These are phyloP conservation scores for Acipenser ruthenus DNA, from an alignment of 2,797 vertebrate genomes.

Conservation along the genomic window DNA sequence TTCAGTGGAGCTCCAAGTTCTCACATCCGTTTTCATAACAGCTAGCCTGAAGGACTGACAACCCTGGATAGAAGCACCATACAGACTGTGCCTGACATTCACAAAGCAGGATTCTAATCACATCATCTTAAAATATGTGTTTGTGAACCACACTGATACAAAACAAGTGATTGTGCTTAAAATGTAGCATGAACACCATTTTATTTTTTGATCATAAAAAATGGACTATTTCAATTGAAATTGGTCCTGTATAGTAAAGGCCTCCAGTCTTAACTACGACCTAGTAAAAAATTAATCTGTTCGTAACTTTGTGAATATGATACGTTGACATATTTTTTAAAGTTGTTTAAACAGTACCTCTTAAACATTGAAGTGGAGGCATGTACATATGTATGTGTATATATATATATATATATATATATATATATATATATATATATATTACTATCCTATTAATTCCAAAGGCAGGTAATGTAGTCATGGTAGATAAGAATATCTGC, in stretches of 20 bases:
- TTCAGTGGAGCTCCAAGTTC: background rate
- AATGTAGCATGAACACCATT: too few species aligned
- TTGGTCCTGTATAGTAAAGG: too few species aligned
- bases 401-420: background rate
- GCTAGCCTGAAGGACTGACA: background rate
- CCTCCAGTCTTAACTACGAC: too few species aligned
- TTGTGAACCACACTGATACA: too few species aligned
- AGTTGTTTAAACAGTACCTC: background rate
- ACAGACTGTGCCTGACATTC: background rate
- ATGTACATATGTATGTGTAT: background rate
- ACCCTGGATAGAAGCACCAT: background rate
- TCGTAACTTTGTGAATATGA: too few species aligned
- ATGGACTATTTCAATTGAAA: too few species aligned
- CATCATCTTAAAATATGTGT: too few species aligned
- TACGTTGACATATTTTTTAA: too few species aligned
- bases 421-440: background rate
- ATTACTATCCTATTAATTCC: background rate
- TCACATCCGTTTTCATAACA: background rate
- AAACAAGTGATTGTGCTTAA: too few species aligned
- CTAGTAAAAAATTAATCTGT: too few species aligned
- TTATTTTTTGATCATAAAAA: too few species aligned
- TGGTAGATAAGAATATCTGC: too few species aligned
- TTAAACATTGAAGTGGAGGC: background rate
- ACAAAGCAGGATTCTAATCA: background rate
- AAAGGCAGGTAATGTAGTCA: background rate